Conservation (phyloP, 1,140 invertebrate species). For the Hermetia illucens region DNA sequence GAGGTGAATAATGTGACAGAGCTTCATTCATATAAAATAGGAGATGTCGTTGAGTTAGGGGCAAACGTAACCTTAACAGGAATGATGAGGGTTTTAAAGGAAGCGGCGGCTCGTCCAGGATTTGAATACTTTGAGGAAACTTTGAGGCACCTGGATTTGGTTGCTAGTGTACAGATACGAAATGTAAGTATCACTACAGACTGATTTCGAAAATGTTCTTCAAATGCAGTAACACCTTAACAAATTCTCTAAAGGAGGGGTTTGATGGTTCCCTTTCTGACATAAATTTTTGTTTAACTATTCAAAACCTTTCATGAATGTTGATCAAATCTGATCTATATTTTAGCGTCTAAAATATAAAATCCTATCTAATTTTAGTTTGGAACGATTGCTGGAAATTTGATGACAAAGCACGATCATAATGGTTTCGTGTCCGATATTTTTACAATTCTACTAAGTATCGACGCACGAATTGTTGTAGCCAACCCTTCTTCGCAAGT, state of each 20-base stretch:
- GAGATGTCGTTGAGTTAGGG: constrained; percentile 43
- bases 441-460: no score
- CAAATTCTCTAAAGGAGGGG: no score
- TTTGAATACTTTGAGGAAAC: constrained; percentile 35
- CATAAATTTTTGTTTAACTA: no score
- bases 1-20: constrained; percentile 54
- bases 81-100: constrained; percentile 43
- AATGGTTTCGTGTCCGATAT: constrained; percentile 63
- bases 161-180: constrained; percentile 55
- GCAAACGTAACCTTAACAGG: constrained; percentile 48
- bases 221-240: no score
- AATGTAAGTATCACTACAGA: constrained; percentile 44
- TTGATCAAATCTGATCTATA: no score
- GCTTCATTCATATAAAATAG: no score
- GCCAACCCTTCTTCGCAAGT: no score
- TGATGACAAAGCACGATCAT: constrained; percentile 58
- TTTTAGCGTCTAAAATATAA: no score
- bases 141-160: constrained; percentile 43
- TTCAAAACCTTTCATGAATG: no score
- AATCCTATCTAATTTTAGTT: constrained; percentile 23
- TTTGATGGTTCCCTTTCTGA: no score
- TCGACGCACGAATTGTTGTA: no score
- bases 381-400: constrained; percentile 61
- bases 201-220: no score
- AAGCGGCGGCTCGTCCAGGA: constrained; percentile 31